phyloP scores from a whole-genome alignment of 2,888 invertebrate species.

The Ceriagrion tenellum region DNA sequence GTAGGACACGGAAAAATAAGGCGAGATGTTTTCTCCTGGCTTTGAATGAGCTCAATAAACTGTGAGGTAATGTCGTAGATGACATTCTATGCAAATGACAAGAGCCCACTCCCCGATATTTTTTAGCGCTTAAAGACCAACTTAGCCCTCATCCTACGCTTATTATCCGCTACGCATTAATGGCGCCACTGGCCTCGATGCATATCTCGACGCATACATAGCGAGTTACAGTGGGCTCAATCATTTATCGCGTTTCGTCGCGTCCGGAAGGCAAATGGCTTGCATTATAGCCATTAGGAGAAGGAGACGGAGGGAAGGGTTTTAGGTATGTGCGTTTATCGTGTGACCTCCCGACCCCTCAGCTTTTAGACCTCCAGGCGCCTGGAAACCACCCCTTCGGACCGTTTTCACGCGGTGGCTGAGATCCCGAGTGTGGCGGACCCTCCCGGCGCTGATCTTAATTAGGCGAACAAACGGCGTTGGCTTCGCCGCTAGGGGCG shows the following conservation, averaged over 20 bases:
- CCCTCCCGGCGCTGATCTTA: constrained; percentile 41
- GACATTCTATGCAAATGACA: background rate
- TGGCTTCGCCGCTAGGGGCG: background rate
- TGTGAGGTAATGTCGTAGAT: too few species aligned
- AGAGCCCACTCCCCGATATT: background rate
- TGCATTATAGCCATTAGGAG: constrained; percentile 32
- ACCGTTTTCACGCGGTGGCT: background rate
- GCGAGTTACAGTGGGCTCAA: background rate
- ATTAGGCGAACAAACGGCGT: constrained; percentile 13
- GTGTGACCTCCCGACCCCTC: constrained; percentile 4
- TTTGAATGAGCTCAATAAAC: too few species aligned
- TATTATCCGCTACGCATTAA: background rate
- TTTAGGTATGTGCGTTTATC: constrained; percentile 32
- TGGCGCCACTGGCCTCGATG: background rate
- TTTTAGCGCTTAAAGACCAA: background rate
- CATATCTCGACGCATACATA: background rate
- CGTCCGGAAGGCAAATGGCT: constrained; percentile 36
- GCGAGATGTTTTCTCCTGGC: too few species aligned
- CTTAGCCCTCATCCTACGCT: background rate
- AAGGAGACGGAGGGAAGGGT: too few species aligned
- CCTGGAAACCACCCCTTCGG: background rate
- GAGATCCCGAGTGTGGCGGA: background rate
- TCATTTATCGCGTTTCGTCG: constrained; percentile 19
- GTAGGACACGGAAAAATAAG: too few species aligned
- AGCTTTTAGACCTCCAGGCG: too few species aligned